These are phyloP conservation scores for Notothenia rossii DNA, from an alignment of 2,113 vertebrate species.

Conservation along the genomic window DNA sequence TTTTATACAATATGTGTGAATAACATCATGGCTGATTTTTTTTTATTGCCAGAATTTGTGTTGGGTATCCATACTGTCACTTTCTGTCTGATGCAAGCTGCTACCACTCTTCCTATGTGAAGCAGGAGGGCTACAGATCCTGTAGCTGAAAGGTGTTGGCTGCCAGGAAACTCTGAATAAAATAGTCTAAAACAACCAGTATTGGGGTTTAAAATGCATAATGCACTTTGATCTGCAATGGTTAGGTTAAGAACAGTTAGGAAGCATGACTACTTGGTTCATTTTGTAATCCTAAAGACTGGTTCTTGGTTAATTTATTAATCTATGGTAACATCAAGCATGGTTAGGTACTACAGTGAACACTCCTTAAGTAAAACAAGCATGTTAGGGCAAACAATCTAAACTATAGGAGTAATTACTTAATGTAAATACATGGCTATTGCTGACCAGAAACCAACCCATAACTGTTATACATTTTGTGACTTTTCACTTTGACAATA, in stretches of 20 bases:
- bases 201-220: too few species aligned
- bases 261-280: too few species aligned
- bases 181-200: not conserved
- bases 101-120: not conserved
- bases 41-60: not conserved
- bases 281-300: too few species aligned
- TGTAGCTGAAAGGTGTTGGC: not conserved
- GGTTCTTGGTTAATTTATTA: too few species aligned
- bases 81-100: conserved; percentile 1
- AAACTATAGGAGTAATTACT: not conserved
- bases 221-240: too few species aligned
- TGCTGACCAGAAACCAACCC: not conserved
- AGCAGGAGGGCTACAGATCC: not conserved
- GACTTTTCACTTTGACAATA: too few species aligned
- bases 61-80: not conserved
- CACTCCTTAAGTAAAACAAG: not conserved
- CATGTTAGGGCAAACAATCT: not conserved
- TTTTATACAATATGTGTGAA: not conserved
- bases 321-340: not conserved
- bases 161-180: not conserved
- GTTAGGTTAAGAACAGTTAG: not conserved
- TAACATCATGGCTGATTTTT: not conserved
- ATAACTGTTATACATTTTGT: too few species aligned
- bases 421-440: not conserved
- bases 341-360: not conserved